Evolutionary conservation across 2,888 invertebrate genomes (phyloP), one percentile per base, ranked within the genome.

Genomic region (Amiota mariae): DNA sequence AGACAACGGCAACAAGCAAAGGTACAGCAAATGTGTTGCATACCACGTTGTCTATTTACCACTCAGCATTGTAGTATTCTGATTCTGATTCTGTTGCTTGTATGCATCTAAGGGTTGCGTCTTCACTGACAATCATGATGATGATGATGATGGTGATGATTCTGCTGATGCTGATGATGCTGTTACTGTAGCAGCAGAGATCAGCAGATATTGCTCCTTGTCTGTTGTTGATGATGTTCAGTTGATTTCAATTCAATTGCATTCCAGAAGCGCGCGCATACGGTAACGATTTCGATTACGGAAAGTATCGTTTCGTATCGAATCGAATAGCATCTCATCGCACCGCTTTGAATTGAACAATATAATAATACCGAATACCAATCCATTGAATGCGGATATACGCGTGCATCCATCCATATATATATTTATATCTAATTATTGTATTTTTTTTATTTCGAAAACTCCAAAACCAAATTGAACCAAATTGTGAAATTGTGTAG

Each of bases 211-310:
- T n/a, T 24, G 66, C 56, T 13, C 56, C 70, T 66, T 66, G 66
- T 66, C 49, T 51, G 70, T 64, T 36, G 61, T 47, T 20, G 51
- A 51, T 24, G 72, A 54, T 56, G 67, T 18, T 10, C 54, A 36
- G 72, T 73, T 72, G 64, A 48, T 72, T 73, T 51, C 77, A 71
- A 76, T 80, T 84, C 86, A 84, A 85, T 85, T 85, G 87, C 85
- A 85, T 85, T 85, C 87, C 85, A 86, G 80, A 72, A 73, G 72
- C 73, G 75, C 79, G 78, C 82, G 80, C 82, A 81, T 79, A 79
- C 83, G 83, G 81, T 79, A 75, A 68, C 72, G n/a, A 13, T 54
- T 36, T 36, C 6, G 36, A 36, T 36, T 72, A 20, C 66, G 83
- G 79, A 70, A 73, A 47, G 66, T 57, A 77, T 76, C 81, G 73